phyloP scores from a whole-genome alignment of 2,113 vertebrate genomes.

The Clarias magur region DNA sequence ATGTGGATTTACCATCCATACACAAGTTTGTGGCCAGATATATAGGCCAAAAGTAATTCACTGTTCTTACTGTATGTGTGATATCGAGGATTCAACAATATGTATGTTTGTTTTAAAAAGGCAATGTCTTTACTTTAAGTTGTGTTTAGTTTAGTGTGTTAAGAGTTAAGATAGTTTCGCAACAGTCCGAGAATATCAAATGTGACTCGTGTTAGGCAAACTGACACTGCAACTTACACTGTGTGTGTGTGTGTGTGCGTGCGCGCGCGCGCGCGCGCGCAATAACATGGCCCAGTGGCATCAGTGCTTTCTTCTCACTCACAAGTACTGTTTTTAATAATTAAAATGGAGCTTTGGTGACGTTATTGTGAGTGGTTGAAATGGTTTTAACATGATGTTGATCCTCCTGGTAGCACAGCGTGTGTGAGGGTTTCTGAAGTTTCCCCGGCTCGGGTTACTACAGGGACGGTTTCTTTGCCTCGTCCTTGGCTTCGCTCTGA shows the following conservation, averaged over 20 bases:
- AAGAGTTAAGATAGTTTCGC: neutral
- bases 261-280: neutral
- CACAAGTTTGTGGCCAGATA: neutral
- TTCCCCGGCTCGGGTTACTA: neutral
- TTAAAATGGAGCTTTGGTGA: neutral
- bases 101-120: no score
- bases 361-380: neutral
- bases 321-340: neutral
- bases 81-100: neutral
- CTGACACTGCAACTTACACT: neutral
- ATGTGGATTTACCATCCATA: neutral
- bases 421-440: neutral
- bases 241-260: neutral
- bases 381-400: neutral
- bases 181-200: slow-evolving; percentile 8
- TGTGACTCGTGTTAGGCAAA: neutral
- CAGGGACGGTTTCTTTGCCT: neutral
- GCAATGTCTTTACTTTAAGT: neutral
- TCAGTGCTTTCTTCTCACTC: neutral
- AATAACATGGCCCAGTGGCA: neutral
- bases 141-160: neutral
- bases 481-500: slow-evolving; percentile 30
- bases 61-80: no score
- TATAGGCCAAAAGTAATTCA: no score
- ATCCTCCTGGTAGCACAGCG: neutral